Conservation (phyloP, 2,888 invertebrate genomes). For the Drosophila fungiperda region DNA sequence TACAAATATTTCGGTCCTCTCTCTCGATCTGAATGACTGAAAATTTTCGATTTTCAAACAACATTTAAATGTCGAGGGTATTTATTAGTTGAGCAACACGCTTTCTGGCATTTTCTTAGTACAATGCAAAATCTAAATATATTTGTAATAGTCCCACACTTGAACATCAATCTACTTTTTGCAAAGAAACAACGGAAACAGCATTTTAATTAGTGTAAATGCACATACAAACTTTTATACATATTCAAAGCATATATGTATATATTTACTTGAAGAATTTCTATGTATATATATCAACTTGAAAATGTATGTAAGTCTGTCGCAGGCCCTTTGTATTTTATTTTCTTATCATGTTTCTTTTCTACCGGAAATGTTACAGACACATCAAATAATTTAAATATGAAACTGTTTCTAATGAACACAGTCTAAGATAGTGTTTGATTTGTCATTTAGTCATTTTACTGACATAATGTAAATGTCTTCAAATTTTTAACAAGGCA, state of each 20-base stretch:
- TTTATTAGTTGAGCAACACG: neutral
- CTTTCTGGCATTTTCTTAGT: neutral
- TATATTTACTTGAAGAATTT: neutral
- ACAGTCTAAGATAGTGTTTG: neutral
- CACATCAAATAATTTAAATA: constrained; percentile 7
- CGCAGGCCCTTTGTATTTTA: neutral
- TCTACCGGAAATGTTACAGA: neutral
- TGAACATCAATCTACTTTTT: constrained; percentile 7
- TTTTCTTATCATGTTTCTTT: neutral
- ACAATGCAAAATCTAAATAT: constrained; percentile 5
- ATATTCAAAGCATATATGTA: neutral
- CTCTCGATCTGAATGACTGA: neutral
- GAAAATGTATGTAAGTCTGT: neutral
- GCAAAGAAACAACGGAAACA: neutral
- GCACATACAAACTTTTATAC: too few relatives aligned
- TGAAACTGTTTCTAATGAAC: too few relatives aligned
- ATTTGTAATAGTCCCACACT: constrained; percentile 5
- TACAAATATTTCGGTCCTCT: neutral
- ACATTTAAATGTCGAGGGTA: neutral
- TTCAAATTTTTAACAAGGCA: neutral
- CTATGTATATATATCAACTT: neutral
- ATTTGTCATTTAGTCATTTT: constrained; percentile 2
- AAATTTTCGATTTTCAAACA: neutral
- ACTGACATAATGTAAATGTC: constrained; percentile 2
- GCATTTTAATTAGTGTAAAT: constrained; percentile 9